Evolutionary conservation across 1,140 invertebrate genomes (phyloP).

Genomic region (Diachasmimorpha longicaudata): DNA sequence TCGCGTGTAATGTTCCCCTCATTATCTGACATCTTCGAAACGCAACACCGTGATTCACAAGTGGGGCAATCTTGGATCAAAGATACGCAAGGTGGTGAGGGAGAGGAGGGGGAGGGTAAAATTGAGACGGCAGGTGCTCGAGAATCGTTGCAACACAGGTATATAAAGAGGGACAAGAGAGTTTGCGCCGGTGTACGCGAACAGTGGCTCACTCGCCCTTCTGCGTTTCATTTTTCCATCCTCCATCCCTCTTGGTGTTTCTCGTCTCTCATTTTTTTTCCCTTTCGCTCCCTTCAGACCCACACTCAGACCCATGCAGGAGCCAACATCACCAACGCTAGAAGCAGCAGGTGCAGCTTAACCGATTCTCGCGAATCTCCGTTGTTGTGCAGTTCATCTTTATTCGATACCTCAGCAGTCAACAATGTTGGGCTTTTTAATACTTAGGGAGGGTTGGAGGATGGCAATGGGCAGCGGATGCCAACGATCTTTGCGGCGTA

Average conservation of each 20-base stretch:
- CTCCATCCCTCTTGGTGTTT: not conserved
- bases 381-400: not conserved
- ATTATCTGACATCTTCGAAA: not conserved
- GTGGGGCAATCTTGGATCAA: slow-evolving; percentile 34
- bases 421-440: not conserved
- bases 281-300: not conserved
- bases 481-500: not conserved
- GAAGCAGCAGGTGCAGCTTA: slow-evolving; percentile 37
- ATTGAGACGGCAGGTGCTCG: slow-evolving; percentile 37
- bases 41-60: slow-evolving; percentile 23
- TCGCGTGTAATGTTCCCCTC: not conserved
- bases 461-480: not conserved
- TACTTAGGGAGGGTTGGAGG: not conserved
- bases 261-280: not conserved
- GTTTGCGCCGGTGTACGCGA: not conserved
- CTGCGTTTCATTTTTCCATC: not conserved
- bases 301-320: not conserved
- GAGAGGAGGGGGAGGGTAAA: slow-evolving; percentile 22
- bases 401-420: slow-evolving; percentile 16
- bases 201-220: not conserved
- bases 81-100: not conserved
- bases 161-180: not conserved
- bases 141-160: not conserved
- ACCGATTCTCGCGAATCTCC: slow-evolving; percentile 27
- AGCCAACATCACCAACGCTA: not conserved